Percentiles rank a stretch among this genome's conserved stretches.
Evolutionary conservation across 2,888 invertebrate species (phyloP).

Genomic region (Cerastis rubricosa): DNA sequence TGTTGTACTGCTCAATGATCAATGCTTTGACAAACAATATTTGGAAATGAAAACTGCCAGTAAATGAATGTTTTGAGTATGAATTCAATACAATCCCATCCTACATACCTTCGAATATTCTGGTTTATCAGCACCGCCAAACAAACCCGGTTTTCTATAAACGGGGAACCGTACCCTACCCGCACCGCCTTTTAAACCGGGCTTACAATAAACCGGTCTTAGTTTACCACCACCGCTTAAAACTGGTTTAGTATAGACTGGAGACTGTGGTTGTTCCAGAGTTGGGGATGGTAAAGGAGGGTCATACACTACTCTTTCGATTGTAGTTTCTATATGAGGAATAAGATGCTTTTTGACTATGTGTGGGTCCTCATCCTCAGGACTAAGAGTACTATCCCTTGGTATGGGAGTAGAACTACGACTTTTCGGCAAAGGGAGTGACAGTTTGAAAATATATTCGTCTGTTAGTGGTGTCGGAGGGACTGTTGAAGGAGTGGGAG

Average conservation of each 20-base stretch:
- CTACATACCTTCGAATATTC: constrained; percentile 72
- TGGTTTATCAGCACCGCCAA: constrained; percentile 66
- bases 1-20: not conserved
- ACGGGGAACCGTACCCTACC: constrained; percentile 61
- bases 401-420: constrained; percentile 73
- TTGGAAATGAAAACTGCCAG: not conserved
- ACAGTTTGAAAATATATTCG: constrained; percentile 85
- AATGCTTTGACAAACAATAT: not conserved
- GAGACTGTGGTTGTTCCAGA: constrained; percentile 69
- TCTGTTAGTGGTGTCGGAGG: constrained; percentile 86
- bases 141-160: constrained; percentile 74
- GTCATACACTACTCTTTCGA: constrained; percentile 81
- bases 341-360: constrained; percentile 83
- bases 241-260: constrained; percentile 77
- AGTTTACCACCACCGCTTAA: constrained; percentile 73
- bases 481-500: constrained; percentile 77
- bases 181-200: constrained; percentile 69
- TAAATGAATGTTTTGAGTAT: not conserved
- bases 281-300: constrained; percentile 81
- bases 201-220: constrained; percentile 71
- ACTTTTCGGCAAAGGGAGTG: constrained; percentile 81
- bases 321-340: constrained; percentile 81
- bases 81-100: not conserved
- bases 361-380: constrained; percentile 80
- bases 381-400: constrained; percentile 67